Evolutionary conservation across 1,140 invertebrate species (phyloP).

Genomic region (Camponotus vicinus): DNA sequence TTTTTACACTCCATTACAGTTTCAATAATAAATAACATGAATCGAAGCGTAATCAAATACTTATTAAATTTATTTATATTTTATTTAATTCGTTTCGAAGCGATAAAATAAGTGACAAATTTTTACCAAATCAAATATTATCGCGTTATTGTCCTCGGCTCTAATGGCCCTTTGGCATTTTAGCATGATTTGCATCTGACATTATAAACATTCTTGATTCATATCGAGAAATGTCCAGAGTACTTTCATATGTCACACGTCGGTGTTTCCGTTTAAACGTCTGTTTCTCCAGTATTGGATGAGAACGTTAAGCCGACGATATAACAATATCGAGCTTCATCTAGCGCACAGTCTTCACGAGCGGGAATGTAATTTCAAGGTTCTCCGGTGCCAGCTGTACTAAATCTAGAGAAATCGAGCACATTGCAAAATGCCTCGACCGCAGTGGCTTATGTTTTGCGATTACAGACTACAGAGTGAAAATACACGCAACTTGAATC

Average conservation of each 20-base stretch:
- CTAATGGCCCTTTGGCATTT: not conserved
- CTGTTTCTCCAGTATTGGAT: constrained; percentile 10
- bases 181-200: not conserved
- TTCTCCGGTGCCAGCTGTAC: constrained; percentile 12
- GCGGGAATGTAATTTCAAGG: constrained; percentile 45
- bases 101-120: not conserved
- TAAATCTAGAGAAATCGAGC: constrained; percentile 43
- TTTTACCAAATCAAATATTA: not conserved
- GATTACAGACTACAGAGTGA: not conserved
- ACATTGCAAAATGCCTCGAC: not conserved
- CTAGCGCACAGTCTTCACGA: not conserved
- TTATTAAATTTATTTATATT: no score
- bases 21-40: no score
- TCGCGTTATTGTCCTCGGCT: not conserved
- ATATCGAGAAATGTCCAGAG: not conserved
- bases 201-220: constrained; percentile 15
- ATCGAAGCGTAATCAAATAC: no score
- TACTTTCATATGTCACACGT: constrained; percentile 26
- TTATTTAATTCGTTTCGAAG: not conserved
- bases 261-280: constrained; percentile 28
- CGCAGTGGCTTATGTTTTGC: constrained; percentile 26
- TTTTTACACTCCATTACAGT: no score
- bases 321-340: constrained; percentile 47
- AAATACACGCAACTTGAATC: not conserved
- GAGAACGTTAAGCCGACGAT: constrained; percentile 27